phyloP scores from a whole-genome alignment of 2,797 vertebrate species.

The Rhynchotus rufescens region DNA sequence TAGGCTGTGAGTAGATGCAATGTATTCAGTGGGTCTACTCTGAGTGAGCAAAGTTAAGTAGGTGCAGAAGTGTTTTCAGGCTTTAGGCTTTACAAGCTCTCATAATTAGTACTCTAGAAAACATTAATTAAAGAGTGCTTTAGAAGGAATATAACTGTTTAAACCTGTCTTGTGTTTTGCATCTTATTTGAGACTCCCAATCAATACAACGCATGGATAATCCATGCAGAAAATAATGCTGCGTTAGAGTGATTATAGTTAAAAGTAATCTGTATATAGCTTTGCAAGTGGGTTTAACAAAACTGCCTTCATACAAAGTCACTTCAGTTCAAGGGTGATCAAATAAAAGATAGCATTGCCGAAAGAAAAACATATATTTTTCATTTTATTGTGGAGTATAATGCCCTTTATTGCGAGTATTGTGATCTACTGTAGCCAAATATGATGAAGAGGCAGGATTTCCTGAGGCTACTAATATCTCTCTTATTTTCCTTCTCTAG shows the following conservation, averaged over 20 bases:
- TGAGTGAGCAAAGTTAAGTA: constrained; percentile 46
- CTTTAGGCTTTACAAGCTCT: constrained; percentile 65
- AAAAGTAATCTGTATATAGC: constrained; percentile 8
- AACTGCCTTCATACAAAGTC: neutral
- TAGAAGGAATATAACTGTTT: constrained; percentile 59
- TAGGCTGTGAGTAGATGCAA: neutral
- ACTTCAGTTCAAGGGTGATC: constrained; percentile 18
- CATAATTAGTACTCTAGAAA: constrained; percentile 67
- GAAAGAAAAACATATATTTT: constrained; percentile 1
- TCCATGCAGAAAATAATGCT: neutral
- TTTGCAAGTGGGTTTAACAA: neutral
- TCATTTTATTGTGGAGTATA: neutral
- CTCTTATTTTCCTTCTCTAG: neutral
- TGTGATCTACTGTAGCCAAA: neutral
- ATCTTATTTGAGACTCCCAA: constrained; percentile 41
- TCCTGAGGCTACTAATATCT: neutral
- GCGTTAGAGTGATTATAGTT: constrained; percentile 1
- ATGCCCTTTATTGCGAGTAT: neutral
- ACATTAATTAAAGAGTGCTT: constrained; percentile 70
- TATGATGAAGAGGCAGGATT: neutral
- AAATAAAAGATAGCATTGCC: neutral
- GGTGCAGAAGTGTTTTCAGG: constrained; percentile 62
- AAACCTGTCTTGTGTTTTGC: constrained; percentile 49
- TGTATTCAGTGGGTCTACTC: constrained; percentile 9
- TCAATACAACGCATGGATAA: constrained; percentile 47